Evolutionary conservation across 2,888 invertebrate species (phyloP).

Genomic region (Scaptomyza reducta): DNA sequence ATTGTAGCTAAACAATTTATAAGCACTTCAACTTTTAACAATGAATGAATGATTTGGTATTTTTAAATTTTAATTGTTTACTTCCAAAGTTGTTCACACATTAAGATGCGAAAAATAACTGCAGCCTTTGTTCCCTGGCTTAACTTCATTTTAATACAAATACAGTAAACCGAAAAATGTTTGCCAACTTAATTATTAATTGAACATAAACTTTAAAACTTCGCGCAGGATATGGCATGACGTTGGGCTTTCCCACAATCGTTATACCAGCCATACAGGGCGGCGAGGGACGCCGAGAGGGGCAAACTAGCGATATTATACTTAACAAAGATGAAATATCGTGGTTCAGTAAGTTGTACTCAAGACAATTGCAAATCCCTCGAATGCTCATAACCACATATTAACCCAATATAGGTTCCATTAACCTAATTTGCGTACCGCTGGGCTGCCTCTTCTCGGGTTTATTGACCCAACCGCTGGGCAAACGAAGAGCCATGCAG

Average conservation of each 20-base stretch:
- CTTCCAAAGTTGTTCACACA: not conserved
- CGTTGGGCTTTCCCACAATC: constrained; percentile 92
- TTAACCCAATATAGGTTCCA: constrained; percentile 87
- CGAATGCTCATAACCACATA: not conserved
- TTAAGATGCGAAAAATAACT: not conserved
- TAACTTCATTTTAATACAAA: not conserved
- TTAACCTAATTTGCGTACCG: constrained; percentile 92
- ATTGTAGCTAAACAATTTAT: not conserved
- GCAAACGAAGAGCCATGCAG: constrained; percentile 91
- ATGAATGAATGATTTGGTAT: not conserved
- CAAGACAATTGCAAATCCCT: not conserved
- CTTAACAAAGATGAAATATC: constrained; percentile 88
- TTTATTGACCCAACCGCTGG: constrained; percentile 88
- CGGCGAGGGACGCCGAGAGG: constrained; percentile 82
- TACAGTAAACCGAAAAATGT: not conserved
- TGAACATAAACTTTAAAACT: not conserved
- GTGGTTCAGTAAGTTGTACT: constrained; percentile 88
- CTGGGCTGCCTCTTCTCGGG: constrained; percentile 91
- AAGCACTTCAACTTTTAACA: not conserved
- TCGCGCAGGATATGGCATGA: constrained; percentile 89
- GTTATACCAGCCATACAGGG: constrained; percentile 90
- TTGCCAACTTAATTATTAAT: not conserved
- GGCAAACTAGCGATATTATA: constrained; percentile 83
- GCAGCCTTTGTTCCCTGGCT: constrained; percentile 15
- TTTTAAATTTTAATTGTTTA: not conserved